A percentile compares a stretch with the other conserved stretches of the same genome.
These are phyloP conservation scores for Clivina fossor DNA, from an alignment of 2,888 invertebrate species.

Conservation along the genomic window DNA sequence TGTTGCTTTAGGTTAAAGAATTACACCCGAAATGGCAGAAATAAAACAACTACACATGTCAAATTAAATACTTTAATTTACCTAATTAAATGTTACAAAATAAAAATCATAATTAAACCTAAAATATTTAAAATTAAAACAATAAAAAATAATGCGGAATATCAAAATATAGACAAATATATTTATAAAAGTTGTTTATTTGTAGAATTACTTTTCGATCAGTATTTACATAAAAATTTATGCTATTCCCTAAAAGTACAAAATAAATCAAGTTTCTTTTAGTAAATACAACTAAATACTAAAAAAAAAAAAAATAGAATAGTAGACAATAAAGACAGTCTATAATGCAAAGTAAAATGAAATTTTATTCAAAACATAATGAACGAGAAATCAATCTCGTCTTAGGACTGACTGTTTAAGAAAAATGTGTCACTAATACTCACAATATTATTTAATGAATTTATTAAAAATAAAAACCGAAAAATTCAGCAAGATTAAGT, in stretches of 20 bases:
- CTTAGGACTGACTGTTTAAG: conserved; percentile 6
- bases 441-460: conserved; percentile 9
- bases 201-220: conserved; percentile 30
- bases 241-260: conserved; percentile 33
- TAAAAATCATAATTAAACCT: no score
- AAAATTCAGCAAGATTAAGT: conserved; percentile 10
- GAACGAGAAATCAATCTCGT: background rate
- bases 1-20: no score
- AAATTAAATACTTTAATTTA: no score
- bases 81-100: no score
- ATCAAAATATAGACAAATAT: background rate
- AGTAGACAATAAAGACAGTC: conserved; percentile 15
- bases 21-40: no score
- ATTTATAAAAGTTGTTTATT: conserved; percentile 32
- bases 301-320: conserved; percentile 17
- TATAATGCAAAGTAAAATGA: conserved; percentile 15
- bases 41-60: no score
- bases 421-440: conserved; percentile 16
- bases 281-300: conserved; percentile 25
- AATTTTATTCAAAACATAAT: conserved; percentile 8
- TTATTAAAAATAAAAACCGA: no score
- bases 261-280: conserved; percentile 32
- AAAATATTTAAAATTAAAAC: no score
- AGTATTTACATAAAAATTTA: conserved; percentile 28
- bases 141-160: no score